Evolutionary conservation across 2,113 vertebrate species (phyloP).

Genomic region (Callocephalon fimbriatum): DNA sequence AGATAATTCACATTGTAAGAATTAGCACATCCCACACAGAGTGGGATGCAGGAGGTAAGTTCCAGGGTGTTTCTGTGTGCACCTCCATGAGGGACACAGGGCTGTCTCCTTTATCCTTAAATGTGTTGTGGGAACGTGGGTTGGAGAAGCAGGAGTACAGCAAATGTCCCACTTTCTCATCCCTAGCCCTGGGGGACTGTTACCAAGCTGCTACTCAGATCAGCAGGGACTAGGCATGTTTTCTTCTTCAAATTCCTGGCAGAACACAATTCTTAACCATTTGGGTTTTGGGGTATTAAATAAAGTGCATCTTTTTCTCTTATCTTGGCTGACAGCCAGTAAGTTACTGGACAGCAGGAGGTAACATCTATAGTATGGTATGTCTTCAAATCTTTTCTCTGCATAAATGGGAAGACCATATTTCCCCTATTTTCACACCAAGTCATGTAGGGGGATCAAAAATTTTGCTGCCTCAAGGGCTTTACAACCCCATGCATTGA

Average conservation of each 20-base stretch:
- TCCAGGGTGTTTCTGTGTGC: background rate
- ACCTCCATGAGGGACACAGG: background rate
- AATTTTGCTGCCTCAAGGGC: background rate
- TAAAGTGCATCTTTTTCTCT: background rate
- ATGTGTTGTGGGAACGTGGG: accelerated
- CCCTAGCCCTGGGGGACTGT: background rate
- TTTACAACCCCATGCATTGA: background rate
- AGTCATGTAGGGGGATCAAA: background rate
- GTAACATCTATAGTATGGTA: background rate
- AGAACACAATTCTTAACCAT: background rate
- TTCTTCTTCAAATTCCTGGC: background rate
- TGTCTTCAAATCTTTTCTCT: background rate
- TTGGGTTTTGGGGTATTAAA: background rate
- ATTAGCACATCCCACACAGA: background rate
- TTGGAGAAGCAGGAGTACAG: background rate
- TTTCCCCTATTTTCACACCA: background rate
- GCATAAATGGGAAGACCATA: background rate
- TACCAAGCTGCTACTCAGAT: background rate
- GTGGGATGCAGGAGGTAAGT: background rate
- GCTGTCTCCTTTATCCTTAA: background rate
- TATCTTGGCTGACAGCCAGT: background rate
- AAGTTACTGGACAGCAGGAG: background rate
- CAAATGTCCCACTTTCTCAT: background rate
- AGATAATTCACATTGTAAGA: accelerated
- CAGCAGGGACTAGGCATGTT: background rate